These are phyloP conservation scores for Pseudochaenichthys georgianus DNA, from an alignment of 2,797 vertebrate genomes.

Conservation along the genomic window DNA sequence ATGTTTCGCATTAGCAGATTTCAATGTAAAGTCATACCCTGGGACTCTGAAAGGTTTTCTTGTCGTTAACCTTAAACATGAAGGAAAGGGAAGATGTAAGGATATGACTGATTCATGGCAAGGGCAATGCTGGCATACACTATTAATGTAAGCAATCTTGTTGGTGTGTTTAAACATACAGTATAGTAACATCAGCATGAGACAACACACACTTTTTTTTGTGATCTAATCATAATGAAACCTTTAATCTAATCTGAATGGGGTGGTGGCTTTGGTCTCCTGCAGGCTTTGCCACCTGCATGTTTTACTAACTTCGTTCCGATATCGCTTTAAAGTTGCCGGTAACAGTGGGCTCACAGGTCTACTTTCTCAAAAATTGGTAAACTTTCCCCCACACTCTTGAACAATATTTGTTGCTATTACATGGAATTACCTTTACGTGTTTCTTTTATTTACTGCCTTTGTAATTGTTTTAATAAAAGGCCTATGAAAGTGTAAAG, in stretches of 20 bases:
- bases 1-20: slow-evolving; percentile 36
- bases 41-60: slow-evolving; percentile 25
- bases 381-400: neutral
- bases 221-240: slow-evolving; percentile 30
- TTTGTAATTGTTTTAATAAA: slow-evolving; percentile 8
- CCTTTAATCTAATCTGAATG: slow-evolving; percentile 46
- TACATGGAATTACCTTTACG: neutral
- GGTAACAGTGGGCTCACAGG: neutral
- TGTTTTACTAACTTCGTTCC: slow-evolving; percentile 13
- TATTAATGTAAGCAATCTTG: slow-evolving; percentile 47
- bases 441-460: neutral
- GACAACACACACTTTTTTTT: slow-evolving; percentile 5
- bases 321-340: slow-evolving; percentile 13
- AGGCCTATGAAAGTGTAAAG: slow-evolving; percentile 9
- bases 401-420: slow-evolving; percentile 1
- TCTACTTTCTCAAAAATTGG: slow-evolving; percentile 9
- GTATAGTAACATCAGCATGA: slow-evolving; percentile 3
- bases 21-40: slow-evolving; percentile 32
- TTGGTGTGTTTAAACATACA: slow-evolving; percentile 29
- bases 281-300: slow-evolving; percentile 23
- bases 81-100: slow-evolving; percentile 59
- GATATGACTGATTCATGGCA: slow-evolving; percentile 60
- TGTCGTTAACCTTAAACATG: slow-evolving; percentile 41
- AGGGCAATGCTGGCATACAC: slow-evolving; percentile 33
- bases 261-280: slow-evolving; percentile 31